Evolutionary conservation across 2,797 vertebrate genomes (phyloP), one percentile per base, ranked within the genome.

Genomic region (Champsocephalus esox): DNA sequence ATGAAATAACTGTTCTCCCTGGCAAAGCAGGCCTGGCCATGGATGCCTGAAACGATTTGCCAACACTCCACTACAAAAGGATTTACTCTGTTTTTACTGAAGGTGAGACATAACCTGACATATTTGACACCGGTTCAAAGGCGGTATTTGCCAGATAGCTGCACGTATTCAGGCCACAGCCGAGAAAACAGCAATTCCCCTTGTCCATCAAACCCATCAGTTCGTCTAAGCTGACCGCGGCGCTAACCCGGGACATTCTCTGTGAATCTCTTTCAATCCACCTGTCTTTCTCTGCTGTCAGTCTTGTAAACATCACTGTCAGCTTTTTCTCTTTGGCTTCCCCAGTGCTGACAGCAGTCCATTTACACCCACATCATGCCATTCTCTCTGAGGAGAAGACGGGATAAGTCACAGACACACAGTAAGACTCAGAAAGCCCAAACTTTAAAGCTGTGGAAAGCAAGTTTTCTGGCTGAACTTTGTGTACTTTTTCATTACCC

Each of bases 251-350:
- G 54, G 65, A 66, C 45, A 21, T 73, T 77, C 80, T 77, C 65
- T 68, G 50, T 19, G 45, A 63, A 49, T 76, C 57, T 70, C 77
- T 66, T 48, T 45, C 63, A 11, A 41, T 80, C 74, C 38, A 3
- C 38, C 71, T 17, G 78, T 76, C 68, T 75, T 49, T 76, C 76
- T 72, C 38, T 67, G 54, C 89, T 81, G 85, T 87, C 89, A 89
- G 84, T 57, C 67, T 49, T 73, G 65, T 71, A 77, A 84, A 81
- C 68, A 72, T 84, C 66, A 48, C 81, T 82, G 87, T 87, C 90
- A 79, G 82, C 70, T 70, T 83, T 38, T 79, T 74, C 75, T 77
- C 76, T 57, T 66, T 34, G 73, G 80, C 62, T 71, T 75, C 66
- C 21, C 16, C 52, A 5, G 16, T 9, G 58, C 73, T 83, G 86